Conservation (phyloP, 2,797 vertebrate species). For the Arctocebus calabarensis region DNA sequence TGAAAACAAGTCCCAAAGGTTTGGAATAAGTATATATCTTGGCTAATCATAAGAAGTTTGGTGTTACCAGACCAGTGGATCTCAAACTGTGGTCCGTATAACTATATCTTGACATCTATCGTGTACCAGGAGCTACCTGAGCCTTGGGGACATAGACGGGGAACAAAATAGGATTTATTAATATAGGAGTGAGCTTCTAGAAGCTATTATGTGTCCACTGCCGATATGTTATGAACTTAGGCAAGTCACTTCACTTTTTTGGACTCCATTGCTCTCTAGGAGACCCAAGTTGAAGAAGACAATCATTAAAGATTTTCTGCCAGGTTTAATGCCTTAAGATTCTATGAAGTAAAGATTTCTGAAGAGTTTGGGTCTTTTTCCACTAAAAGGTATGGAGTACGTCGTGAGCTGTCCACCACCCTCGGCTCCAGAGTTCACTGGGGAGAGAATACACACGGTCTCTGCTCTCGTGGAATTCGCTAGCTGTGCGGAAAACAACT, state of each 20-base stretch:
- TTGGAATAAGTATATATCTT: neutral
- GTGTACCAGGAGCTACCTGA: neutral
- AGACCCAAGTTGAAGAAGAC: neutral
- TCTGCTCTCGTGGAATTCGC: neutral
- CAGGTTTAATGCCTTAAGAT: neutral
- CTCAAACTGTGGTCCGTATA: neutral
- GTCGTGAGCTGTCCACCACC: neutral
- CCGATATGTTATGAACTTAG: neutral
- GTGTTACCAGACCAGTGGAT: neutral
- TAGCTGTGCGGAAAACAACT: neutral
- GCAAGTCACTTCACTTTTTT: neutral
- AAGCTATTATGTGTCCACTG: fast-evolving
- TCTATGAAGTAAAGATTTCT: neutral
- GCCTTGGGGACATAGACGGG: neutral
- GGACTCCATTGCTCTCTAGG: neutral
- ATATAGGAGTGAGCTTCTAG: neutral
- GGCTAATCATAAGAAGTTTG: neutral
- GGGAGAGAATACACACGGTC: neutral
- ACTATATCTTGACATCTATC: neutral
- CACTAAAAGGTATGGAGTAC: neutral
- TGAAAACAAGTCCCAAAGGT: neutral
- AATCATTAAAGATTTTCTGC: neutral
- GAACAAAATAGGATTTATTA: neutral
- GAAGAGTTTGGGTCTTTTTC: neutral
- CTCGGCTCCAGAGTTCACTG: neutral